Evolutionary conservation across 1,140 invertebrate species (phyloP), one percentile per base, ranked within the genome.

Genomic region (Vanessa tameamea): DNA sequence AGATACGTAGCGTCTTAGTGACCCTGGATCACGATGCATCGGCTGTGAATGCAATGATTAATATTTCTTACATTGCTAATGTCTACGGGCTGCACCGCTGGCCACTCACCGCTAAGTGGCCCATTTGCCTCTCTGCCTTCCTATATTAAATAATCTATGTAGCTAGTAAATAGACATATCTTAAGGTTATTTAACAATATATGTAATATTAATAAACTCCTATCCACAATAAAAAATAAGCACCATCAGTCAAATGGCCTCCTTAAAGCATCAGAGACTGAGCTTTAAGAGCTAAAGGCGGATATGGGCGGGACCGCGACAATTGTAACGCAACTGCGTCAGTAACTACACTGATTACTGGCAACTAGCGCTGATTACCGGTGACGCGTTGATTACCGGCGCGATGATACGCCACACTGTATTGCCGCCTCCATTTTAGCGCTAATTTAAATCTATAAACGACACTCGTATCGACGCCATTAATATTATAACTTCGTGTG

Each of bases 331-430:
- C 26, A 26, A 12, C 9, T 26, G 15, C 23, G 7, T 61, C 43
- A 59, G 26, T 26, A 3, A 26, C 20, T 61, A 26, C 57, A n/a
- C 53, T 20, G 53, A 55, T 20, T 55, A 55, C 16, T 9, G 53
- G n/a, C 16, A n/a, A 55, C 16, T 55, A 23, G 9, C 16, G 53
- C 26, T 61, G 57, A 61, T 61, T 61, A 59, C 57, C 57, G 57
- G 23, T n/a, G 57, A 57, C 55, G 26, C 55, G 51, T n/a, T 53
- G 13, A 53, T 53, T 53, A n/a, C 51, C 51, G 23, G n/a, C 20
- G 23, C 57, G 15, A 37, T 37, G 57, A 61, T 37, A 61, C 57
- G 15, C 13, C 57, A 2, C 15, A 37, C 31, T 61, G 26, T 5
- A 37, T 61, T 61, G n/a, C 3, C 26, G 57, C 57, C 4, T 61